Base-by-base conservation (phyloP, 1,140 invertebrate genomes). In the Harlomillsia oculata region DNA sequence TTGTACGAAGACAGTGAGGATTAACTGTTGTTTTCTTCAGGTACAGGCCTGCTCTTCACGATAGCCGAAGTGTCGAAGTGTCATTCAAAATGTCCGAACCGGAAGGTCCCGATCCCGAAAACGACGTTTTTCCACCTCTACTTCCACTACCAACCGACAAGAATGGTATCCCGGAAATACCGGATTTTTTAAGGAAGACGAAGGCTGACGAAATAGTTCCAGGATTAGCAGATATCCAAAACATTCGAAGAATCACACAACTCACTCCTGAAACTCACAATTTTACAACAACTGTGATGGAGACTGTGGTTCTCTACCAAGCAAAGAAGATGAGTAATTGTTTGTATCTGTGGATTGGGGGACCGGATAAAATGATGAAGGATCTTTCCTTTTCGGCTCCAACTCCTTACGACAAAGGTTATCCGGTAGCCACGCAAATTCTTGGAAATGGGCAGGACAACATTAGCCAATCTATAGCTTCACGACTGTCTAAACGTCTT, bases 341-440 rank as follows among this genome's bases (percentile, higher is more conserved):
- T 18, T 3, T 41, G 2, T 55, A 48, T 32, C 18, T 60, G 13
- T 60, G 58, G 58, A 45, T 60, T 25, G 58, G 58, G 1, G 23
- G 14, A 14, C 21, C 30, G 2, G 53, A 51, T 21, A 46, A 46
- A n/a, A 26, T 4, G 8, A 43, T 60, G 39, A 52, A 56, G 30
- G 55, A 57, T 29, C 44, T 59, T 8, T 23, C 51, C 9, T 39
- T 53, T 28, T 32, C 57, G 4, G 26, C 45, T 2, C 6, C 34
- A 3, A 59, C 57, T 11, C 43, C 51, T 2, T 59, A 54, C 46
- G 57, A 59, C 34, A 14, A 28, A 8, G 32, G 30, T 2, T 52
- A 53, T 25, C 57, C 57, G 1, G 41, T 25, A n/a, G 30, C 57
- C 9, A 59, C 57, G n/a, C 53, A 59, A 37, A 28, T 59, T 13